Conservation (phyloP, 2,888 invertebrate genomes). For the Drosophila meridionalis region DNA sequence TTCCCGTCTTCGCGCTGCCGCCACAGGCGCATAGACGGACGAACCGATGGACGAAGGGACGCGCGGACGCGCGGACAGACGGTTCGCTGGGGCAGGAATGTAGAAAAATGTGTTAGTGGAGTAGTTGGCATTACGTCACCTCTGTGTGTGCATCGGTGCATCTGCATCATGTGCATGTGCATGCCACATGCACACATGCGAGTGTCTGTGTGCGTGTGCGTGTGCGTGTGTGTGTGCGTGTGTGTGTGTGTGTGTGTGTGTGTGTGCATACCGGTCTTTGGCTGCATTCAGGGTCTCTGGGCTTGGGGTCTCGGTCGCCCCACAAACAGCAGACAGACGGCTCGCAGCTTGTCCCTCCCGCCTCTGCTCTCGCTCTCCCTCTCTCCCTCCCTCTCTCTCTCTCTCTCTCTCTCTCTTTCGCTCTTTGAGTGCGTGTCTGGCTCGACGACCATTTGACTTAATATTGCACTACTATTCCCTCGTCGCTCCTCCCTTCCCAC, state of each 20-base stretch:
- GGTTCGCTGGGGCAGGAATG: constrained; percentile 77
- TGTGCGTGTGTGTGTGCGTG: constrained; percentile 11
- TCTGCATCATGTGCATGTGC: constrained; percentile 21
- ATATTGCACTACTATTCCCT: not conserved
- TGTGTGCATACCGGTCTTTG: constrained; percentile 43
- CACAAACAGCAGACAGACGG: constrained; percentile 22
- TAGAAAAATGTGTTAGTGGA: constrained; percentile 85
- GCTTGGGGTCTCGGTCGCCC: constrained; percentile 66
- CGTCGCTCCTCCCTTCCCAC: constrained; percentile 23
- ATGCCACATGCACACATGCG: constrained; percentile 5
- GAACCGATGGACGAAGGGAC: not conserved
- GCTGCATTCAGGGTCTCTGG: constrained; percentile 63
- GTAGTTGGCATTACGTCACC: constrained; percentile 85
- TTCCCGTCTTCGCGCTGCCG: constrained; percentile 40
- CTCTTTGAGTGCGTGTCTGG: not conserved
- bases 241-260: constrained; percentile 12
- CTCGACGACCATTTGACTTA: constrained; percentile 41
- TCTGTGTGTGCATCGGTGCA: constrained; percentile 50
- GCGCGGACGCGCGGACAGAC: constrained; percentile 19
- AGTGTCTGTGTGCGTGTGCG: constrained; percentile 11
- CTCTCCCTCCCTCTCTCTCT: not conserved
- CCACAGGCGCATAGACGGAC: constrained; percentile 22
- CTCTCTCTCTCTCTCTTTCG: constrained; percentile 15
- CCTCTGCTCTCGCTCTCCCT: not conserved
- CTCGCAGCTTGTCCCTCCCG: not conserved